Evolutionary conservation across 2,797 vertebrate species (phyloP).

Genomic region (Uromys caudimaculatus): DNA sequence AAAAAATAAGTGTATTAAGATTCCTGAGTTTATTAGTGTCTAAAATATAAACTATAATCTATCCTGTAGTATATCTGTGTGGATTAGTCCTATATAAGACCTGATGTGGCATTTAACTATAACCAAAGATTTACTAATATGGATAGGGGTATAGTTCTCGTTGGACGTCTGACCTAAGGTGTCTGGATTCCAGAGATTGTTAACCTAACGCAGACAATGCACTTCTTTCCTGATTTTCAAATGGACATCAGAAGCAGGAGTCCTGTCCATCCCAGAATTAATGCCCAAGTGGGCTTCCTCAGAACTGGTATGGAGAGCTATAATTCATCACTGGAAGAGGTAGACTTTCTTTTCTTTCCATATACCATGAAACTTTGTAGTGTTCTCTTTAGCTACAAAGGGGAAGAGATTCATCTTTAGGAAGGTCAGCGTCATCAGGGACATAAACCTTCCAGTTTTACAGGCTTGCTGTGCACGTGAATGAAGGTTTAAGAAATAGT

Average conservation of each 20-base stretch:
- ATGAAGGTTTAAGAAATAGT: slow-evolving; percentile 12
- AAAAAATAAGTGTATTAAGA: not conserved
- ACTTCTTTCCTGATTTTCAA: slow-evolving; percentile 1
- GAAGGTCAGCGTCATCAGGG: not conserved
- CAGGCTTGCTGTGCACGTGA: not conserved
- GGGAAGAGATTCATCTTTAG: not conserved
- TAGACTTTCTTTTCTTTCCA: not conserved
- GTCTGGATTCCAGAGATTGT: not conserved
- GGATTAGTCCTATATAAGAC: not conserved
- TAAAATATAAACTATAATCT: not conserved
- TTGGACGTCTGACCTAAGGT: not conserved
- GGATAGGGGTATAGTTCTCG: not conserved
- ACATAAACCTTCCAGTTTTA: not conserved
- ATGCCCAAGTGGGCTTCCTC: slow-evolving; percentile 37
- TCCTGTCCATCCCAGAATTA: not conserved
- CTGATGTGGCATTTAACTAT: not conserved
- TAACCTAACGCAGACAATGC: not conserved
- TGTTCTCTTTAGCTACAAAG: not conserved
- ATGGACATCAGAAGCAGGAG: not conserved
- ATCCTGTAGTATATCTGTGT: not conserved
- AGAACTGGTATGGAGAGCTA: slow-evolving; percentile 6
- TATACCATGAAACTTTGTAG: not conserved
- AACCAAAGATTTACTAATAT: not conserved
- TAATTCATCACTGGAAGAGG: not conserved
- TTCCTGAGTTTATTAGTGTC: not conserved